phyloP scores from a whole-genome alignment of 2,888 invertebrate species.

The Ametastegia equiseti region DNA sequence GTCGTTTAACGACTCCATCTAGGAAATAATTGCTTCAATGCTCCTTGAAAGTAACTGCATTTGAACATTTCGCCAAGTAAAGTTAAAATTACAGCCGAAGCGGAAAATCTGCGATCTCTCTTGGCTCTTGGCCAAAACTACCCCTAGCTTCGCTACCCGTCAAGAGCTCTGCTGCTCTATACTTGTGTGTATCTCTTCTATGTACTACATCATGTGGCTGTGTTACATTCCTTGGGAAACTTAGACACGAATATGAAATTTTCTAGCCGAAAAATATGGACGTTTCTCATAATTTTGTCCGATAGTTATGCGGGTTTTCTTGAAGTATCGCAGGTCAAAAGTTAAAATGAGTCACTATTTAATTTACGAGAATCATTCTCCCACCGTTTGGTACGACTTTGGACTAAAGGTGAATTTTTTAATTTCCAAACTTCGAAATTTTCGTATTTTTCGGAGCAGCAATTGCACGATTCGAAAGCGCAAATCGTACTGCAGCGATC shows the following conservation, averaged over 20 bases:
- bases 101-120: conserved; percentile 48
- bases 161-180: conserved; percentile 39
- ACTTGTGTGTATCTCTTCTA: not conserved
- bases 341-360: not conserved
- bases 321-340: conserved; percentile 13
- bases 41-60: conserved; percentile 47
- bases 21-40: conserved; percentile 40
- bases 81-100: conserved; percentile 45
- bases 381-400: not conserved
- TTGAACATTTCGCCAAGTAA: conserved; percentile 44
- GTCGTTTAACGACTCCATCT: conserved; percentile 42
- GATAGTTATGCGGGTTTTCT: conserved; percentile 3
- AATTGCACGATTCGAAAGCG: conserved; percentile 25
- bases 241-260: not conserved
- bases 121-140: conserved; percentile 44
- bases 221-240: not conserved
- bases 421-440: conserved; percentile 24
- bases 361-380: conserved; percentile 26
- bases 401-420: conserved; percentile 28
- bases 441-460: not conserved
- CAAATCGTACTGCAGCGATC: conserved; percentile 19
- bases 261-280: conserved; percentile 28
- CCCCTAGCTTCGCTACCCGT: conserved; percentile 47
- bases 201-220: not conserved
- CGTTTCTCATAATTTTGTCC: not conserved